These are phyloP conservation scores for Thinocorus orbignyianus DNA, from an alignment of 2,113 vertebrate genomes.

Conservation along the genomic window DNA sequence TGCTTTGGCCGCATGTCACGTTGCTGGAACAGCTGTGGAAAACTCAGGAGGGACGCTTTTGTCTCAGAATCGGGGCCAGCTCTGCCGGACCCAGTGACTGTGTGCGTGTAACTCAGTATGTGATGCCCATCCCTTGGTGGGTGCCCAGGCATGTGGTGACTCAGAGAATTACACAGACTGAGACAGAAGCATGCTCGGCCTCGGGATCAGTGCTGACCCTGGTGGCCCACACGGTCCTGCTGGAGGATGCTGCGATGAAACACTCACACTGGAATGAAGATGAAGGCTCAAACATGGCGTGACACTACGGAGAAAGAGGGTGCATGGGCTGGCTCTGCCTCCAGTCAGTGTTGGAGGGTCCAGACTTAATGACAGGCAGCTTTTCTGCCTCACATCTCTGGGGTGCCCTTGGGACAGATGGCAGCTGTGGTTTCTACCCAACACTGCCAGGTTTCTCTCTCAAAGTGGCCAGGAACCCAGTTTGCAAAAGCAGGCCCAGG, in stretches of 20 bases:
- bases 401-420: rapidly evolving
- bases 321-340: not conserved
- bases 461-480: not conserved
- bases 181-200: not conserved
- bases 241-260: not conserved
- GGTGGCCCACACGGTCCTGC: not conserved
- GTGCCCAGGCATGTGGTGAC: not conserved
- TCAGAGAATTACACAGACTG: not conserved
- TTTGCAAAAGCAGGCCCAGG: not conserved
- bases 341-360: not conserved
- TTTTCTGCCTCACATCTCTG: not conserved
- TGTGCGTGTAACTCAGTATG: not conserved
- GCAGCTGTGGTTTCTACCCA: not conserved
- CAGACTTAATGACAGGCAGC: not conserved
- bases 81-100: not conserved
- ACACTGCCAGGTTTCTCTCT: not conserved
- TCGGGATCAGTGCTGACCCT: not conserved
- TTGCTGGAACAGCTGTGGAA: constrained; percentile 11
- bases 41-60: not conserved
- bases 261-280: not conserved
- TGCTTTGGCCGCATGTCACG: not conserved
- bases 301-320: not conserved
- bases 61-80: not conserved
- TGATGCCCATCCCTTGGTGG: not conserved
- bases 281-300: not conserved